phyloP scores from a whole-genome alignment of 1,140 invertebrate species.

The Drosophila bipectinata region DNA sequence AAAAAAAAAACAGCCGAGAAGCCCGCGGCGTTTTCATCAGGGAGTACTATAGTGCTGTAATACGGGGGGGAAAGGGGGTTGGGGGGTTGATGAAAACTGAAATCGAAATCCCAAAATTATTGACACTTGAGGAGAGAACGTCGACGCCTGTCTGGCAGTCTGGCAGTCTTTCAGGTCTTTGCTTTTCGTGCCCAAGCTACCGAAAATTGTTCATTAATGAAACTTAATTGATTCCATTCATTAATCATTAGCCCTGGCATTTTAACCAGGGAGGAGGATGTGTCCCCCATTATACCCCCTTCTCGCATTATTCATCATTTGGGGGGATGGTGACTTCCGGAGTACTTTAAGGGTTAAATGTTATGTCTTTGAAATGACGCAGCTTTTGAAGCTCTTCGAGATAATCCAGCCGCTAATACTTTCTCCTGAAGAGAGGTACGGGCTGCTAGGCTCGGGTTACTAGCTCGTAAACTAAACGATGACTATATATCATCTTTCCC shows the following conservation, averaged over 20 bases:
- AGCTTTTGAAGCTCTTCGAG: slow-evolving; percentile 7
- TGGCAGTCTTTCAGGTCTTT: slow-evolving; percentile 27
- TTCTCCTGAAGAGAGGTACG: slow-evolving; percentile 35
- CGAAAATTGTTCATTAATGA: slow-evolving; percentile 83
- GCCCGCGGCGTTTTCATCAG: slow-evolving; percentile 29
- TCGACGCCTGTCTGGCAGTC: slow-evolving; percentile 17
- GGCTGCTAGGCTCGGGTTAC: slow-evolving; percentile 61
- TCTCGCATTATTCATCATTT: neutral
- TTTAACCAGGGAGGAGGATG: slow-evolving; percentile 16
- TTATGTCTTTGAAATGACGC: slow-evolving; percentile 12
- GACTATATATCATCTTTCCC: slow-evolving; percentile 57
- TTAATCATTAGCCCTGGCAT: slow-evolving; percentile 71
- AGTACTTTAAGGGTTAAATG: slow-evolving; percentile 18
- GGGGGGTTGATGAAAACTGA: slow-evolving; percentile 8
- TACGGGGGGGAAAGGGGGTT: neutral
- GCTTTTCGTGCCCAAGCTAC: slow-evolving; percentile 47
- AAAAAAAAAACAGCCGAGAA: neutral
- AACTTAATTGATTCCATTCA: slow-evolving; percentile 83
- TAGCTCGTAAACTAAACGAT: slow-evolving; percentile 57
- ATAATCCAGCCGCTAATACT: slow-evolving; percentile 36
- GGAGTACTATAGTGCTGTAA: slow-evolving; percentile 8
- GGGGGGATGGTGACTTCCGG: slow-evolving; percentile 30
- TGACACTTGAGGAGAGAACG: slow-evolving; percentile 77
- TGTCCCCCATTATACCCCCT: neutral
- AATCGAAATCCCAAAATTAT: slow-evolving; percentile 69